Percentiles rank a stretch among this genome's conserved stretches.
Conservation (phyloP, 64 coral and sea anemone genomes). For the Pocillopora verrucosa region DNA sequence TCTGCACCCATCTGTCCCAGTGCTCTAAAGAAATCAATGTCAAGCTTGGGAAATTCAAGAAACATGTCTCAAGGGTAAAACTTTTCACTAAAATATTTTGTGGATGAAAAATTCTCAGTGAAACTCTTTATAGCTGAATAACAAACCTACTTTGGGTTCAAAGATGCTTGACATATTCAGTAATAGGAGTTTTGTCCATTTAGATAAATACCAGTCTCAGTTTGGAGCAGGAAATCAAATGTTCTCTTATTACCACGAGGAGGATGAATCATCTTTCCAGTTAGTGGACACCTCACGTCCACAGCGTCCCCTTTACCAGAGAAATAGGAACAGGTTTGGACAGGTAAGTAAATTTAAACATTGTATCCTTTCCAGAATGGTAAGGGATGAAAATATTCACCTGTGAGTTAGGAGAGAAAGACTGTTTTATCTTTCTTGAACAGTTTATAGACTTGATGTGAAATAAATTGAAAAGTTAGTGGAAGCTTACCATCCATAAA, state of each 20-base stretch:
- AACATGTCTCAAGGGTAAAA: no score
- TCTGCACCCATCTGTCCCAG: no score
- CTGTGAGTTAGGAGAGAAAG: no score
- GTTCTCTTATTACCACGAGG: conserved; percentile 97
- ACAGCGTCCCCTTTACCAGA: conserved; percentile 88
- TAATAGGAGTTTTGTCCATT: neutral
- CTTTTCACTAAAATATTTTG: no score
- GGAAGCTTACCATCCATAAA: no score
- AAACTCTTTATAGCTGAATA: no score
- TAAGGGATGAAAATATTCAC: neutral
- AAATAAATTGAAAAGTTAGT: no score
- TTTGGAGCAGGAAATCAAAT: conserved; percentile 98
- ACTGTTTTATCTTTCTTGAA: no score
- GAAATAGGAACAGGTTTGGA: conserved; percentile 89
- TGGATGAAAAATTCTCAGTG: no score
- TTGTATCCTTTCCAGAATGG: neutral
- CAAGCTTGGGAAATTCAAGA: neutral
- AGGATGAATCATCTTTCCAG: conserved; percentile 96
- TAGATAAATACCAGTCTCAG: conserved; percentile 98
- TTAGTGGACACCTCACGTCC: conserved; percentile 94
- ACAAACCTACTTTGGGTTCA: no score
- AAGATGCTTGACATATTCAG: neutral
- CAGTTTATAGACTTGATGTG: no score
- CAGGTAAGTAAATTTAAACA: conserved; percentile 41
- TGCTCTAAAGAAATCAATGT: no score